A percentile compares a stretch with the other conserved stretches of the same genome.
These are phyloP conservation scores for Diogma glabrata DNA, from an alignment of 2,888 invertebrate genomes.

Conservation along the genomic window DNA sequence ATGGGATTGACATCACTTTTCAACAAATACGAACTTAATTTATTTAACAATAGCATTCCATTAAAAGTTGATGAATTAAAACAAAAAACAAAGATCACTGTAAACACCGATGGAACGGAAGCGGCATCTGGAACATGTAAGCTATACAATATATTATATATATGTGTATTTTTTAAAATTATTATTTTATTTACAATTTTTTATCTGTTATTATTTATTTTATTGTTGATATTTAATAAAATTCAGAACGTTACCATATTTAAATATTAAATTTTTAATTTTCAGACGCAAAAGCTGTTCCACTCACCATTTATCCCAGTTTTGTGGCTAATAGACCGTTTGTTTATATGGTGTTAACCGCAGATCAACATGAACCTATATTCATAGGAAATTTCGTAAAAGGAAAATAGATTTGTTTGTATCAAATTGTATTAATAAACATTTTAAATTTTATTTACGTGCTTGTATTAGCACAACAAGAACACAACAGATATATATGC, in stretches of 20 bases:
- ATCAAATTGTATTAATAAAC: no score
- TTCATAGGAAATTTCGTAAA: constrained; percentile 1
- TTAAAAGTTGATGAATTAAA: not conserved
- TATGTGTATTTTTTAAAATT: no score
- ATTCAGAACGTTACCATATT: no score
- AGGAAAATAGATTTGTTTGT: no score
- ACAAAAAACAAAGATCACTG: constrained; percentile 2
- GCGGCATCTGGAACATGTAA: not conserved
- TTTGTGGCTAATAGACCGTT: not conserved
- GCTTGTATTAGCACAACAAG: no score
- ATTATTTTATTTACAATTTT: no score
- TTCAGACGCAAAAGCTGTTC: not conserved
- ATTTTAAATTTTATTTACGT: no score
- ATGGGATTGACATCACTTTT: not conserved
- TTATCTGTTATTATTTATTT: no score
- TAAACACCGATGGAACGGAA: constrained; percentile 7
- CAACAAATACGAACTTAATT: no score
- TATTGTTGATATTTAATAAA: no score
- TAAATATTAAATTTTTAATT: not conserved
- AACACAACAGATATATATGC: no score
- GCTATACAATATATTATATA: no score
- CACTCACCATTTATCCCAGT: not conserved
- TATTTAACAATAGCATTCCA: not conserved
- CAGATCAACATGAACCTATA: not conserved
- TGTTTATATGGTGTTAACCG: not conserved